Evolutionary conservation across 2,888 invertebrate genomes (phyloP), one percentile per base, ranked within the genome.

Genomic region (Pogonocherus hispidulus): DNA sequence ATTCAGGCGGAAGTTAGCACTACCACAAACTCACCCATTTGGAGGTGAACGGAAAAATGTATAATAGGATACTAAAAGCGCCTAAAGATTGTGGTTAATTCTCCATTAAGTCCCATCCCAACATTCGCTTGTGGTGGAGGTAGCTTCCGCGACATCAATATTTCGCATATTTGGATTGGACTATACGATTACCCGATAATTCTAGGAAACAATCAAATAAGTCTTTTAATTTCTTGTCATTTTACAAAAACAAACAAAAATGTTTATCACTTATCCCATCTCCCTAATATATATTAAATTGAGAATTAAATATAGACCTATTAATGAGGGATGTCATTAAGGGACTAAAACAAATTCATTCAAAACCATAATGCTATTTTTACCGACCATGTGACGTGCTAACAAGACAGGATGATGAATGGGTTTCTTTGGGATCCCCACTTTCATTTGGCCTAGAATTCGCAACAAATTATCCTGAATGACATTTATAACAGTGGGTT

Each of bases 331-430:
- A 73, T 71, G 76, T 72, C 76, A 72, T 76, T 76, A 27, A 67
- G 54, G 68, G 66, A 57, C 70, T 63, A 55, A 49, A 68, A 74
- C 69, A 67, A 73, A 68, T 68, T 68, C 65, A 72, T 70, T 72
- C 67, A 65, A 68, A 67, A 67, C 54, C 67, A 65, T 69, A 73
- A 73, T 67, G 73, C 70, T 76, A 73, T 75, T 74, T 76, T 70
- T 71, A 72, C 69, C 69, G 62, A 66, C 66, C 62, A 62, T 69
- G 67, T 72, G 75, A 76, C 70, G 75, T 69, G 73, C 72, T 75
- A 76, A 76, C 76, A 72, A 76, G 76, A 76, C 76, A 75, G 41
- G 44, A 73, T 76, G 76, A 76, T 75, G 66, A 69, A 76, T 76
- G 76, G 66, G 60, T 59, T 67, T 68, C 67, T 64, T 67, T 59